These are phyloP conservation scores for Seriola quinqueradiata DNA, from an alignment of 2,113 vertebrate species.

Conservation along the genomic window DNA sequence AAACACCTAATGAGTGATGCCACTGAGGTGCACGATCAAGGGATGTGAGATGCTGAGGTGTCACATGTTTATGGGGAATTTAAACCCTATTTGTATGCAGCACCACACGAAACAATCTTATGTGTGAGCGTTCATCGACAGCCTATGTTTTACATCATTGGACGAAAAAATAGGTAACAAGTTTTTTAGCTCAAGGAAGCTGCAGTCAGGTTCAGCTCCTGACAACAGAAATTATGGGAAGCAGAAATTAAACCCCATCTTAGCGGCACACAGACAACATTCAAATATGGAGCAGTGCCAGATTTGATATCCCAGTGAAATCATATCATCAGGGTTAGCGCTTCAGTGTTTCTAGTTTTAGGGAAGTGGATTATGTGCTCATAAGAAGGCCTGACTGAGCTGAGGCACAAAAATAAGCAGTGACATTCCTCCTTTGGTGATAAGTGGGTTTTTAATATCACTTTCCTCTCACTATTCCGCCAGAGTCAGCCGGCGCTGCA, in stretches of 20 bases:
- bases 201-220: background rate
- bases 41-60: background rate
- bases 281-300: conserved; percentile 5
- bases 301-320: conserved; percentile 23
- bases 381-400: conserved; percentile 26
- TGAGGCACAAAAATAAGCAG: conserved; percentile 37
- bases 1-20: background rate
- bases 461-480: conserved; percentile 5
- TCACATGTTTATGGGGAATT: no score
- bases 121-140: background rate
- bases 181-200: background rate
- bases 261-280: background rate
- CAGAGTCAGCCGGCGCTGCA: conserved; percentile 3
- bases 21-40: background rate
- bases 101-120: background rate
- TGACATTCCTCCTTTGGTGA: conserved; percentile 20
- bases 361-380: conserved; percentile 51
- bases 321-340: conserved; percentile 42
- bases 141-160: no score
- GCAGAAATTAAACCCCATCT: background rate
- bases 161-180: no score
- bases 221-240: background rate
- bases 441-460: conserved; percentile 16
- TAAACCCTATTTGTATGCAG: no score
- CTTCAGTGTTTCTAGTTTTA: conserved; percentile 42